These are phyloP conservation scores for Pristis pectinata DNA, from an alignment of 2,797 vertebrate species.

Conservation along the genomic window DNA sequence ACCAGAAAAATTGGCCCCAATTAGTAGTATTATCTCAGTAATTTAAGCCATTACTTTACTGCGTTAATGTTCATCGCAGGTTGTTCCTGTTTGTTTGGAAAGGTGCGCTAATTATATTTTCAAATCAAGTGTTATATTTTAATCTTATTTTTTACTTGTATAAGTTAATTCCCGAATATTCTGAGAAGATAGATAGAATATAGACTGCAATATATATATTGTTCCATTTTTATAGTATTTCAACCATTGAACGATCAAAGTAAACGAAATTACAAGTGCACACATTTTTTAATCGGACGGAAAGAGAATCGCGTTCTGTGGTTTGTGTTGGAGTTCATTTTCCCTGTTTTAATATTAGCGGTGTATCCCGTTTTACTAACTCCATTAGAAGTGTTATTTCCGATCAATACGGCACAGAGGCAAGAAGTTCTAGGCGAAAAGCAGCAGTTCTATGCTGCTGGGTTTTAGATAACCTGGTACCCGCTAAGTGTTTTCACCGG, in stretches of 20 bases:
- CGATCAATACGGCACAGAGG: neutral
- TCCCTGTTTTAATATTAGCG: neutral
- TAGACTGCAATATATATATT: neutral
- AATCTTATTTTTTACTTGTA: neutral
- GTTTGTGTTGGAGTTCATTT: neutral
- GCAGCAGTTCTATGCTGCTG: neutral
- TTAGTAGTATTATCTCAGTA: slow-evolving; percentile 7
- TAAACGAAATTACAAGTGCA: neutral
- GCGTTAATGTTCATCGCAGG: neutral
- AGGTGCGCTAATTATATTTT: neutral
- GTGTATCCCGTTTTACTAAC: neutral
- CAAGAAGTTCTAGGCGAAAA: neutral
- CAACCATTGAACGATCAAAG: neutral
- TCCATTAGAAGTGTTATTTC: neutral
- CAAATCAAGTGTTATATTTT: neutral
- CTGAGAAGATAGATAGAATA: neutral
- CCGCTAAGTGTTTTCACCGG: slow-evolving; percentile 25
- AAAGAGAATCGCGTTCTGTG: neutral
- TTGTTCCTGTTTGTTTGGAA: neutral
- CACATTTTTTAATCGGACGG: neutral
- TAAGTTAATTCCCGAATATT: neutral
- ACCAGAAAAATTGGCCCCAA: slow-evolving; percentile 21
- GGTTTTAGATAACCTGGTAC: slow-evolving; percentile 19
- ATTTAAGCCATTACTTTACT: slow-evolving; percentile 17
- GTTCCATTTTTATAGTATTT: neutral